Evolutionary conservation across 2,113 vertebrate genomes (phyloP).

Genomic region (Percopsis transmontana): DNA sequence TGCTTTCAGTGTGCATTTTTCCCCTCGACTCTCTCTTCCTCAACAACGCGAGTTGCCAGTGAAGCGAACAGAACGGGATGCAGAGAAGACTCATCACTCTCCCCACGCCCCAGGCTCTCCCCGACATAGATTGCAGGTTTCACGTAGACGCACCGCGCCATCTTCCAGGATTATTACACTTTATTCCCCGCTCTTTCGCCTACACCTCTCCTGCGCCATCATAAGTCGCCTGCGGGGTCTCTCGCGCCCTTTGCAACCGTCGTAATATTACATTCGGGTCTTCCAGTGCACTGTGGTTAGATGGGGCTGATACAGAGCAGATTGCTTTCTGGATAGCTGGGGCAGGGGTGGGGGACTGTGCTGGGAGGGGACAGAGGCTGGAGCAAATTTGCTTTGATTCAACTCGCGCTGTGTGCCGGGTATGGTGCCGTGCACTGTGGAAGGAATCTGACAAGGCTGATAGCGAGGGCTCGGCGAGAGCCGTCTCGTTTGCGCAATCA

Average conservation of each 20-base stretch:
- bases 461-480: slow-evolving; percentile 14
- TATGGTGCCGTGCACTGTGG: slow-evolving; percentile 24
- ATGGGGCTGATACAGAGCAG: slow-evolving; percentile 35
- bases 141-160: neutral
- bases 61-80: slow-evolving; percentile 6
- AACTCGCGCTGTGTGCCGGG: neutral
- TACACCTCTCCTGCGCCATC: slow-evolving; percentile 25
- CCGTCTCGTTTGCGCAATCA: slow-evolving; percentile 54
- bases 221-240: slow-evolving; percentile 19
- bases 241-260: slow-evolving; percentile 13
- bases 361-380: slow-evolving; percentile 5
- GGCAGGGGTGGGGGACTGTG: neutral
- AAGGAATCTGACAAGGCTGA: slow-evolving; percentile 22
- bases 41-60: slow-evolving; percentile 9
- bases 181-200: neutral
- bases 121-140: slow-evolving; percentile 49
- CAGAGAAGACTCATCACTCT: slow-evolving; percentile 30
- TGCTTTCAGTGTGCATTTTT: slow-evolving; percentile 20
- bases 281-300: slow-evolving; percentile 17
- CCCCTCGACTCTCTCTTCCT: slow-evolving; percentile 26
- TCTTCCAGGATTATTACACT: slow-evolving; percentile 39
- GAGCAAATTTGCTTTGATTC: slow-evolving; percentile 36
- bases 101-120: slow-evolving; percentile 12
- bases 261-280: slow-evolving; percentile 26
- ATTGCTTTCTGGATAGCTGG: slow-evolving; percentile 27